phyloP scores from a whole-genome alignment of 2,888 invertebrate species.

The Norana najaformis region DNA sequence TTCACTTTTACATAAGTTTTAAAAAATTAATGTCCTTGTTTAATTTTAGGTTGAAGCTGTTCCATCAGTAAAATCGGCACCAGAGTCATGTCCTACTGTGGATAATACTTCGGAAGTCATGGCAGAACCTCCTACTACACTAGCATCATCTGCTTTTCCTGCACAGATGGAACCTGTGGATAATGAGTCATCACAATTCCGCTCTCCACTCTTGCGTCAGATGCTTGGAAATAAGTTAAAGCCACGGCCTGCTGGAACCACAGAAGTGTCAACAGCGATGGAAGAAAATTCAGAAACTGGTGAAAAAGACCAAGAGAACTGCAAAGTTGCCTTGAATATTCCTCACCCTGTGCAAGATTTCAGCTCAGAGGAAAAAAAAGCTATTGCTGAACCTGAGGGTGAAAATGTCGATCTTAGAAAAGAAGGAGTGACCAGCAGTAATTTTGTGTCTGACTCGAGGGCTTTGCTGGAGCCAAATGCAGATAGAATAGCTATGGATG shows the following conservation, averaged over 20 bases:
- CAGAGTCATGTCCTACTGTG: background rate
- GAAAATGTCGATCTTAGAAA: background rate
- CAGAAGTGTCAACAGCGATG: background rate
- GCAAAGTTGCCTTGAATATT: background rate
- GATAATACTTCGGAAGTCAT: background rate
- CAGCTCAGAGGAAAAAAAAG: background rate
- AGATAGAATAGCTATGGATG: background rate
- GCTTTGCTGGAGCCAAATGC: background rate
- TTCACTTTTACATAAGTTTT: background rate
- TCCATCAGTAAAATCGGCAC: slow-evolving; percentile 24
- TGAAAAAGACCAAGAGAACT: background rate
- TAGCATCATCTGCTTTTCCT: background rate
- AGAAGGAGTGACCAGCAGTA: background rate
- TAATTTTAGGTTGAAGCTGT: background rate
- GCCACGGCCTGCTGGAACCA: background rate
- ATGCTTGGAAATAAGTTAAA: slow-evolving; percentile 43
- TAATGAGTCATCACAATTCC: slow-evolving; percentile 49
- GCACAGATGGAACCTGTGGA: background rate
- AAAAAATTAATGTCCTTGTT: background rate
- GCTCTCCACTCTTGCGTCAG: slow-evolving; percentile 56
- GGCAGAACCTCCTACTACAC: background rate
- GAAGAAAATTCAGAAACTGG: background rate
- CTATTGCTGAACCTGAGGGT: background rate
- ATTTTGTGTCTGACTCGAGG: background rate
- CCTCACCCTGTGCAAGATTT: background rate